These are phyloP conservation scores for Channallabes apus DNA, from an alignment of 2,797 vertebrate species.

Conservation along the genomic window DNA sequence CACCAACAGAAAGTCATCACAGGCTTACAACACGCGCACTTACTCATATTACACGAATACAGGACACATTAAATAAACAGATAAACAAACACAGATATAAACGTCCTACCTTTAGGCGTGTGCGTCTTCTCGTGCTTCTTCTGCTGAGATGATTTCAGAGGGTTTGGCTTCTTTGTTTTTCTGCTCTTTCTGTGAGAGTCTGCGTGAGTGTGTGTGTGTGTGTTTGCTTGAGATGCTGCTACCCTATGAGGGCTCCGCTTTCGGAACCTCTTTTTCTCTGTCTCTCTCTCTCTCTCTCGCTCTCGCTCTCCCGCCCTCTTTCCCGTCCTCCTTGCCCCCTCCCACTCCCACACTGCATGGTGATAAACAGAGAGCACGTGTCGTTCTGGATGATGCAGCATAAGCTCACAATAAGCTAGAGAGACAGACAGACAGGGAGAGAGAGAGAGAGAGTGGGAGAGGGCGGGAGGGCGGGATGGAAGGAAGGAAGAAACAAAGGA, in stretches of 20 bases:
- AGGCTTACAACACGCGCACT: neutral
- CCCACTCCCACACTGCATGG: constrained; percentile 63
- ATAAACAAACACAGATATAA: constrained; percentile 5
- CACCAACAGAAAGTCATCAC: constrained; percentile 19
- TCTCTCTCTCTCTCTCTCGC: constrained; percentile 32
- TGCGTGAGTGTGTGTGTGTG: constrained; percentile 18
- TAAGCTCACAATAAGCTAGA: constrained; percentile 42
- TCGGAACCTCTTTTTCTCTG: constrained; percentile 49
- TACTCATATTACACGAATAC: neutral
- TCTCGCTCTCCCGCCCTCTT: constrained; percentile 11
- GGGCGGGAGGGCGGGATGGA: neutral
- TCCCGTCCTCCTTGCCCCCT: constrained; percentile 30
- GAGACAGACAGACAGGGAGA: constrained; percentile 38
- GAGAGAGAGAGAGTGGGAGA: constrained; percentile 8
- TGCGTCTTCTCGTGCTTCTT: constrained; percentile 39
- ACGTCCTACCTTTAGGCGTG: constrained; percentile 60
- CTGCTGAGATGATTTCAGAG: constrained; percentile 24
- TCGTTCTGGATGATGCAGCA: constrained; percentile 71
- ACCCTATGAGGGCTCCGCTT: constrained; percentile 52
- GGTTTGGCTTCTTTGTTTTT: constrained; percentile 1
- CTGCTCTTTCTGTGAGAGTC: constrained; percentile 34
- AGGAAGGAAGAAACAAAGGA: neutral
- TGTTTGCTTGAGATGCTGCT: constrained; percentile 58
- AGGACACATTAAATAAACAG: neutral
- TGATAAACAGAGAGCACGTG: constrained; percentile 81